Evolutionary conservation across 2,888 invertebrate species (phyloP).

Genomic region (Mesoligia furuncula): DNA sequence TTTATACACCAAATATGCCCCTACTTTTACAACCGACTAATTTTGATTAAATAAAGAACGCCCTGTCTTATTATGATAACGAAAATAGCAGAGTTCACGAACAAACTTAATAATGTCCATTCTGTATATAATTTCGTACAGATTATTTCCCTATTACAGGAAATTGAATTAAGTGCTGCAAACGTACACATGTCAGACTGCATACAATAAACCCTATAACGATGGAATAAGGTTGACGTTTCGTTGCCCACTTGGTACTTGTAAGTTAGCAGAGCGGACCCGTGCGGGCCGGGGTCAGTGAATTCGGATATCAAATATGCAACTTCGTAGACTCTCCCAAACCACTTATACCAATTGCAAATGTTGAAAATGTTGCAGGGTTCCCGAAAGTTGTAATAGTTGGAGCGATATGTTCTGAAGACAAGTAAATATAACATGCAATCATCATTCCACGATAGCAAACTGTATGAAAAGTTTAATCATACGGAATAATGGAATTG

Average conservation of each 20-base stretch:
- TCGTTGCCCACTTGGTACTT: slow-evolving; percentile 22
- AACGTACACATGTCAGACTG: slow-evolving; percentile 29
- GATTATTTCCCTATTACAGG: slow-evolving; percentile 70
- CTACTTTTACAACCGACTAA: slow-evolving; percentile 15
- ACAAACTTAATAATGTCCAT: slow-evolving; percentile 55
- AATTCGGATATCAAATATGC: slow-evolving; percentile 78
- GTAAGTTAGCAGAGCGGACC: slow-evolving; percentile 50
- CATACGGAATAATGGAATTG: slow-evolving; percentile 14
- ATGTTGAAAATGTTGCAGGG: slow-evolving; percentile 68
- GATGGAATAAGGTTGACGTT: slow-evolving; percentile 54
- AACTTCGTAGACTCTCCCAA: slow-evolving; percentile 73
- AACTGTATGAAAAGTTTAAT: slow-evolving; percentile 27
- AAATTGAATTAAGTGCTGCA: slow-evolving; percentile 67
- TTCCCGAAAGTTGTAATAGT: slow-evolving; percentile 60
- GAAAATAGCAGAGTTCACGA: slow-evolving; percentile 45
- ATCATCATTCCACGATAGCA: slow-evolving; percentile 32
- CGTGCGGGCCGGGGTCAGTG: slow-evolving; percentile 65
- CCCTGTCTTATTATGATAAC: slow-evolving; percentile 17
- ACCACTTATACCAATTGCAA: slow-evolving; percentile 81
- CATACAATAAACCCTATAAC: slow-evolving; percentile 33
- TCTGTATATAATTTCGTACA: slow-evolving; percentile 64
- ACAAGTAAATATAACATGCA: slow-evolving; percentile 41
- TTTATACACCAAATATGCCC: neutral
- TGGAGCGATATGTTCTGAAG: slow-evolving; percentile 37
- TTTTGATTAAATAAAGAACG: slow-evolving; percentile 32